Evolutionary conservation across 2,888 invertebrate genomes (phyloP).

Genomic region (Yponomeuta evonymella): DNA sequence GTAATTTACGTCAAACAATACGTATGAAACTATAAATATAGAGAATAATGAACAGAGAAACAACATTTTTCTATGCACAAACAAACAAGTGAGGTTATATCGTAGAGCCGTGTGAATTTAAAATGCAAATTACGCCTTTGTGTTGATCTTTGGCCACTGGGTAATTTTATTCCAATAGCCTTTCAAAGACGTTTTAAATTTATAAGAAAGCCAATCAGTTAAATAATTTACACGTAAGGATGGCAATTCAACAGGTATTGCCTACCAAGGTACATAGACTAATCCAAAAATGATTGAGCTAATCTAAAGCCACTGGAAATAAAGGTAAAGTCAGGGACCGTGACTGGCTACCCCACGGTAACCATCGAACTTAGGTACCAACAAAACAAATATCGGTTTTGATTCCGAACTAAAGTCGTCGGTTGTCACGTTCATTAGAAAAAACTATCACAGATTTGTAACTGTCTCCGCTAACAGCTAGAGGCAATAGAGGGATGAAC

Average conservation of each 20-base stretch:
- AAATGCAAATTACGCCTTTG: conserved; percentile 19
- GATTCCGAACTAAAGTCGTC: background rate
- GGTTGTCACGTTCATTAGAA: conserved; percentile 34
- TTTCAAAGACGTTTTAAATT: conserved; percentile 15
- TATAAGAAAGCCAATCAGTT: background rate
- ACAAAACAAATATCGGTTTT: too few species aligned
- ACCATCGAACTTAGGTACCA: too few species aligned
- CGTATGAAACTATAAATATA: conserved; percentile 70
- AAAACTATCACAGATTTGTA: conserved; percentile 46
- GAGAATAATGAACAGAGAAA: conserved; percentile 24
- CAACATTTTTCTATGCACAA: conserved; percentile 27
- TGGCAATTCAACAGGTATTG: too few species aligned
- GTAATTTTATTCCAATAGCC: conserved; percentile 18
- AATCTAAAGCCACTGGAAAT: too few species aligned
- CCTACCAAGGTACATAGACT: too few species aligned
- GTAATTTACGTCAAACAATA: conserved; percentile 83
- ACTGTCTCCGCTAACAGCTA: conserved; percentile 45
- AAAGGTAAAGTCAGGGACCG: too few species aligned
- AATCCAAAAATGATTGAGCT: too few species aligned
- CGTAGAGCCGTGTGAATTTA: background rate
- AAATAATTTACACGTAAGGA: background rate
- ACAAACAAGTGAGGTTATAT: background rate
- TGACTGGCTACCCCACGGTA: too few species aligned
- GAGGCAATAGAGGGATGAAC: conserved; percentile 30
- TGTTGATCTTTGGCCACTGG: conserved; percentile 22